Evolutionary conservation across 2,888 invertebrate species (phyloP).

Genomic region (Leucophenga maculata): DNA sequence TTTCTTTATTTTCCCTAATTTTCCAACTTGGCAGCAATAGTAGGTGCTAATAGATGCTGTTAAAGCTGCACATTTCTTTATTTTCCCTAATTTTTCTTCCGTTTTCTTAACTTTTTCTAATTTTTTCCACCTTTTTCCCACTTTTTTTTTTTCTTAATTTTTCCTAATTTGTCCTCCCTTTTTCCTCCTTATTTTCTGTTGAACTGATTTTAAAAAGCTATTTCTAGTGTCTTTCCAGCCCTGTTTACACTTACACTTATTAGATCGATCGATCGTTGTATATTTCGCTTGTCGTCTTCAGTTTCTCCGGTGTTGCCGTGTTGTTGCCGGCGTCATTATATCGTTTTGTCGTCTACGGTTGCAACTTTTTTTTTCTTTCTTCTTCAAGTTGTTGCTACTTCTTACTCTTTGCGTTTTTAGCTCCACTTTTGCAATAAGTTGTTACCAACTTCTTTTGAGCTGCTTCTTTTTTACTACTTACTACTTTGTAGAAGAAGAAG

Average conservation of each 20-base stretch:
- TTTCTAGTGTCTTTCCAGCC: not conserved
- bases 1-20: too few species aligned
- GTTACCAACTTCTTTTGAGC: slow-evolving; percentile 55
- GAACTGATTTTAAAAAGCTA: too few species aligned
- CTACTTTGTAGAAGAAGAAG: slow-evolving; percentile 11
- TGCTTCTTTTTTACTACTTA: slow-evolving; percentile 49
- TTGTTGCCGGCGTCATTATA: not conserved
- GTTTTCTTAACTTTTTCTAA: too few species aligned
- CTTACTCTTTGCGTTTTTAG: not conserved
- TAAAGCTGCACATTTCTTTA: too few species aligned
- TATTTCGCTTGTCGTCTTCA: slow-evolving; percentile 11
- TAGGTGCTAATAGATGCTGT: too few species aligned
- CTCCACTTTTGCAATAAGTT: slow-evolving; percentile 34
- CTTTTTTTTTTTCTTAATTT: too few species aligned
- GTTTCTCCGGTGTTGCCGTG: not conserved
- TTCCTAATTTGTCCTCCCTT: too few species aligned
- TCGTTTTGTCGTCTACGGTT: slow-evolving; percentile 3
- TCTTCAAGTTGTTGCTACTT: slow-evolving; percentile 21
- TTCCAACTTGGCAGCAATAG: too few species aligned
- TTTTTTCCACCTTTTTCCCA: too few species aligned
- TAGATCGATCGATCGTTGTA: not conserved
- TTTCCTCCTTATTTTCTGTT: too few species aligned
- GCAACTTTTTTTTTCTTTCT: not conserved
- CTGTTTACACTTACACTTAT: not conserved
- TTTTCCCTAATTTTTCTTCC: too few species aligned